Evolutionary conservation across 2,797 vertebrate genomes (phyloP), one percentile per base, ranked within the genome.

Genomic region (Helicolenus hilgendorfi): DNA sequence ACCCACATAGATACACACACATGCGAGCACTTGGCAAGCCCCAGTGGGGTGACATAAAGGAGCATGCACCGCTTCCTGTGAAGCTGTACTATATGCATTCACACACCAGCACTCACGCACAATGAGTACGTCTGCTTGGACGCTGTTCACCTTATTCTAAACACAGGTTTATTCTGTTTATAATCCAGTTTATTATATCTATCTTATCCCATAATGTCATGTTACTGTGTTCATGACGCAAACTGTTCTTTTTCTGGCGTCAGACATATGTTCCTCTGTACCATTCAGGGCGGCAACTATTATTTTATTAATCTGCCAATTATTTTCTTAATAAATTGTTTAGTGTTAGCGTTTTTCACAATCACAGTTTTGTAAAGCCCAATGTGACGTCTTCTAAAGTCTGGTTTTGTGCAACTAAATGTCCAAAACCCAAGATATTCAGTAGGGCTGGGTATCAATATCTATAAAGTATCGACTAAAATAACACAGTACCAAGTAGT

Each of bases 11-110:
- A 94, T 58, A 81, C 45, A 77, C 76, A 90, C 81, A 85, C 86
- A 94, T 78, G 83, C 90, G 76, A 87, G 88, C 86, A 83, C 86
- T 95, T 96, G 94, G 91, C 89, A 89, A 84, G 76, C 81, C 74
- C 77, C 33, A 49, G 64, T 76, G 83, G 83, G 88, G 85, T 89
- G 92, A 87, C 92, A 91, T 85, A 89, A 88, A 95, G 89, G 90
- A 93, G 84, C 81, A 92, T 84, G 92, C 81, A 69, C 73, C 41
- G 76, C 84, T 92, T 95, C 91, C 93, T 92, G 85, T 89, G 58
- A 81, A 94, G 83, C 77, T 60, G 68, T 77, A 69, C 76, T 79
- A 29, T 71, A 75, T 74, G 62, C 56, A 72, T 82, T 92, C 86
- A 91, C 62, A 78, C 78, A 75, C 62, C 11, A 70, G 22, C 78